Conservation (phyloP, 1,140 invertebrate genomes). For the Drosophila pseudoobscura region DNA sequence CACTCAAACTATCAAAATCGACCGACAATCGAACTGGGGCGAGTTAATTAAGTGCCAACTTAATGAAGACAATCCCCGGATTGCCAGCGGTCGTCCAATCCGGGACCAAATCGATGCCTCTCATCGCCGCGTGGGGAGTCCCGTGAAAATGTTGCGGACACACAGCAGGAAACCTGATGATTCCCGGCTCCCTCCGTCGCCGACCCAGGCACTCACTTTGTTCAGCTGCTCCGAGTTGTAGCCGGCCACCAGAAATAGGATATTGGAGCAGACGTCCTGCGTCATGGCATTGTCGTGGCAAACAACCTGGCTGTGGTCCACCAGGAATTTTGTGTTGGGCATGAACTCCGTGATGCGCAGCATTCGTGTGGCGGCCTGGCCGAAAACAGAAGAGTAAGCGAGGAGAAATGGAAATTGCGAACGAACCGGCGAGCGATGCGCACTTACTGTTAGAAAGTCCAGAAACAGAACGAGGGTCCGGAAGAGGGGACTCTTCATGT, state of each 20-base stretch:
- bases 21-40: slow-evolving; percentile 20
- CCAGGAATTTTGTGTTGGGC: slow-evolving; percentile 84
- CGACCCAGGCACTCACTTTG: slow-evolving; percentile 59
- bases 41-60: slow-evolving; percentile 68
- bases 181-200: slow-evolving; percentile 5
- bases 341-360: slow-evolving; percentile 85
- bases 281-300: slow-evolving; percentile 84
- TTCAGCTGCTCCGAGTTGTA: slow-evolving; percentile 84
- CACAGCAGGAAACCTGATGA: slow-evolving; percentile 27
- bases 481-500: slow-evolving; percentile 85
- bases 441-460: slow-evolving; percentile 69
- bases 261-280: slow-evolving; percentile 85
- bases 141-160: slow-evolving; percentile 31
- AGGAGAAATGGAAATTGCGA: slow-evolving; percentile 9
- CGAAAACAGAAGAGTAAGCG: slow-evolving; percentile 5
- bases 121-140: slow-evolving; percentile 8
- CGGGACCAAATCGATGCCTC: slow-evolving; percentile 17
- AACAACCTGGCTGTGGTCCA: slow-evolving; percentile 83
- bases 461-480: slow-evolving; percentile 71
- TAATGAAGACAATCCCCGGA: slow-evolving; percentile 50
- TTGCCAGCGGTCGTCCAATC: slow-evolving; percentile 6
- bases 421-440: neutral
- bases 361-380: slow-evolving; percentile 83
- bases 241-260: slow-evolving; percentile 86
- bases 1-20: neutral